These are phyloP conservation scores for Zhengitettix transpicula DNA, from an alignment of 2,888 invertebrate species.

Conservation along the genomic window DNA sequence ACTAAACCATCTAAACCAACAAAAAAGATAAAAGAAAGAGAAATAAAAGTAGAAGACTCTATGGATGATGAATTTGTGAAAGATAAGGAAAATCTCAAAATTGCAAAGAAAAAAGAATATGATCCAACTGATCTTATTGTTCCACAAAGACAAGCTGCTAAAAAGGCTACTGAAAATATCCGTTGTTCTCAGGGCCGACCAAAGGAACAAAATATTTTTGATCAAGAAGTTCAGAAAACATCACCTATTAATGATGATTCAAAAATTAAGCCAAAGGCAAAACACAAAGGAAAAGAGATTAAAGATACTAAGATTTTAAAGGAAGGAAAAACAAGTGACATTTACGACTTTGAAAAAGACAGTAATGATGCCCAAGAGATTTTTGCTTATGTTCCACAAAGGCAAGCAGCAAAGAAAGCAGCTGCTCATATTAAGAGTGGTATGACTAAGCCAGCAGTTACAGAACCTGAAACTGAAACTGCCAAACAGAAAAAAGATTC, in stretches of 20 bases:
- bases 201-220: slow-evolving; percentile 16
- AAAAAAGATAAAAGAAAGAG: slow-evolving; percentile 25
- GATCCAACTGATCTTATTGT: slow-evolving; percentile 70
- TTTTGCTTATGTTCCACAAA: slow-evolving; percentile 71
- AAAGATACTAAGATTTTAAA: slow-evolving; percentile 8
- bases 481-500: slow-evolving; percentile 22
- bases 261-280: slow-evolving; percentile 11
- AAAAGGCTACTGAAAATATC: slow-evolving; percentile 80
- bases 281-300: slow-evolving; percentile 6
- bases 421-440: slow-evolving; percentile 79
- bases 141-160: slow-evolving; percentile 78
- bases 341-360: slow-evolving; percentile 45
- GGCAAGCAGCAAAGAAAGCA: slow-evolving; percentile 82
- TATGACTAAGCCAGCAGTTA: slow-evolving; percentile 32
- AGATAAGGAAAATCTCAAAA: slow-evolving; percentile 32
- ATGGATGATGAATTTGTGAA: slow-evolving; percentile 28
- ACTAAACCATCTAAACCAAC: slow-evolving; percentile 19
- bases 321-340: slow-evolving; percentile 24
- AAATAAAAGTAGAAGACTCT: slow-evolving; percentile 25
- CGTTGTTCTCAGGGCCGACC: slow-evolving; percentile 28
- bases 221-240: slow-evolving; percentile 20
- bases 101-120: slow-evolving; percentile 17
- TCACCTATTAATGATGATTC: slow-evolving; percentile 8
- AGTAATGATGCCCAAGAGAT: slow-evolving; percentile 39
- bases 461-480: slow-evolving; percentile 24